Percentiles rank a stretch among this genome's conserved stretches.
Conservation (phyloP, 2,797 vertebrate genomes). For the Leptoclinus maculatus region DNA sequence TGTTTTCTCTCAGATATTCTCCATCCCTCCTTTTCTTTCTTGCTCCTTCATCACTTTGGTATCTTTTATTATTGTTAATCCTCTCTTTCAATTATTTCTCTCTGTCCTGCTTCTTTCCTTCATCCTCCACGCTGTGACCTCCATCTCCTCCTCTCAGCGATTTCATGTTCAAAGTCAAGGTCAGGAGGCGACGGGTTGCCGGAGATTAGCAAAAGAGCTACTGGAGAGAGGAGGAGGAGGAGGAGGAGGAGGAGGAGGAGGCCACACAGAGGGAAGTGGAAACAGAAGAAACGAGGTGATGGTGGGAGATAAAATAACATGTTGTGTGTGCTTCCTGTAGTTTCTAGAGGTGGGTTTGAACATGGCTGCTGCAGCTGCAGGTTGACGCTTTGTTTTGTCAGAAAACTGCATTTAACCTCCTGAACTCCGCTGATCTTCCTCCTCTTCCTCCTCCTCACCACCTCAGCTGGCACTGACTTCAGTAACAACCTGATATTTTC, state of each 20-base stretch:
- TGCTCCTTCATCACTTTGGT: not conserved
- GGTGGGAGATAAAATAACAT: not conserved
- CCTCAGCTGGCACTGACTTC: conserved; percentile 3
- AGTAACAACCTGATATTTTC: not conserved
- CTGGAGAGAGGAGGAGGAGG: not conserved
- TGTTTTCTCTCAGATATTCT: not conserved
- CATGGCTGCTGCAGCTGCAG: not conserved
- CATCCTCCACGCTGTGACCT: not conserved
- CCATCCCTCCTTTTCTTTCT: not conserved
- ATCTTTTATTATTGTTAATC: not conserved
- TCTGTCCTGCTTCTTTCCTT: not conserved
- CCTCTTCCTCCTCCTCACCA: conserved; percentile 9
- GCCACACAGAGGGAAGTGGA: not conserved
- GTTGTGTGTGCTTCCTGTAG: not conserved
- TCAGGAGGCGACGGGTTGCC: conserved; percentile 25
- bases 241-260: not conserved
- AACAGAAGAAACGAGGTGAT: not conserved
- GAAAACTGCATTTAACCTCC: conserved; percentile 26
- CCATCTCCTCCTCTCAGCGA: conserved; percentile 2
- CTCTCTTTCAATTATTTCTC: not conserved
- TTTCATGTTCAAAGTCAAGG: conserved; percentile 55
- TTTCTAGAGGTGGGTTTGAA: not conserved
- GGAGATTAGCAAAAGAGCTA: conserved; percentile 13
- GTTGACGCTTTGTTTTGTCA: not conserved
- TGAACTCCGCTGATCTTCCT: not conserved